These are phyloP conservation scores for Varanus komodoensis DNA, from an alignment of 2,113 vertebrate species.

Conservation along the genomic window DNA sequence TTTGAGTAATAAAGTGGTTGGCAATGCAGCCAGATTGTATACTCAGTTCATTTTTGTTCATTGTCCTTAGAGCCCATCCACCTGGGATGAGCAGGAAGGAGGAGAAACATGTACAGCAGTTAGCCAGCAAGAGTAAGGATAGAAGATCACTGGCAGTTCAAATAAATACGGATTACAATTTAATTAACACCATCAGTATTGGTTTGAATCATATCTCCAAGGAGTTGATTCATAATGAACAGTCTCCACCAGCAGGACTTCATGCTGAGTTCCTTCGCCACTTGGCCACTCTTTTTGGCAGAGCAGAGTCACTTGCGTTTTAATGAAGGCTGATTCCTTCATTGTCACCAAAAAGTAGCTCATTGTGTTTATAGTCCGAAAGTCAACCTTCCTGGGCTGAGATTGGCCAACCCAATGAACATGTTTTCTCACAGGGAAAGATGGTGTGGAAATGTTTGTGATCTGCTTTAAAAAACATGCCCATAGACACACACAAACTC, in stretches of 20 bases:
- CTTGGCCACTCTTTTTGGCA: neutral
- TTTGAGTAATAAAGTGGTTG: neutral
- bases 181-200: slow-evolving; percentile 11
- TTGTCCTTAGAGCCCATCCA: neutral
- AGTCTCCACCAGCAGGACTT: neutral
- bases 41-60: neutral
- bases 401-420: neutral
- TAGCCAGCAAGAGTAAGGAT: neutral
- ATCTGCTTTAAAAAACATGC: neutral
- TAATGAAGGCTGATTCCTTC: neutral
- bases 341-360: neutral
- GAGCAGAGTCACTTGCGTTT: neutral
- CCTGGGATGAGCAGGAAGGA: slow-evolving; percentile 17
- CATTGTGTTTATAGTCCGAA: neutral
- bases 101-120: neutral
- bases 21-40: neutral
- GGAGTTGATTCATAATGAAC: slow-evolving; percentile 14
- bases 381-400: neutral
- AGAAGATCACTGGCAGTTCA: neutral
- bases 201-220: neutral
- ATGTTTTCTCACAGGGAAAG: neutral
- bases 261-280: neutral
- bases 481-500: no score
- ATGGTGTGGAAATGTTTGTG: neutral
- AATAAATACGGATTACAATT: neutral